Percentiles rank a stretch among this genome's conserved stretches.
Evolutionary conservation across 1,140 invertebrate genomes (phyloP).

Genomic region (Papilio dardanus): DNA sequence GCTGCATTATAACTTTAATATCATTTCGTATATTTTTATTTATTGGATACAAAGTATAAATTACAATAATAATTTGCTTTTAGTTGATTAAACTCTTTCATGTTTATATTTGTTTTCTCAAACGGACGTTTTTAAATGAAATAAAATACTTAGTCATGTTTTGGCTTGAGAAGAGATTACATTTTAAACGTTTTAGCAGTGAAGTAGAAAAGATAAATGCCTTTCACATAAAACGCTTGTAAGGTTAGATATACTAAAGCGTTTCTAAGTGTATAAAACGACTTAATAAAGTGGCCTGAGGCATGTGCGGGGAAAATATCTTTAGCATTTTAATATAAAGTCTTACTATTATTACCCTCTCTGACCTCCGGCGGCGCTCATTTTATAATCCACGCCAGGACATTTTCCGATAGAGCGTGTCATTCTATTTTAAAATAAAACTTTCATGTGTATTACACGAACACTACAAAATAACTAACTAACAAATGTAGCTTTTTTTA

Average conservation of each 20-base stretch:
- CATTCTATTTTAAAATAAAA: not conserved
- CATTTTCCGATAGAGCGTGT: not conserved
- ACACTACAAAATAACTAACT: not conserved
- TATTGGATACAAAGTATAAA: not conserved
- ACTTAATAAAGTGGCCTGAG: slow-evolving; percentile 12
- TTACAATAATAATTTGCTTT: not conserved
- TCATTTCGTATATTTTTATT: not conserved
- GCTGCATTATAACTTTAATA: not conserved
- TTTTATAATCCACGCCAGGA: slow-evolving; percentile 15
- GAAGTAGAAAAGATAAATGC: not conserved
- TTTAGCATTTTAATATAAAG: slow-evolving; percentile 12
- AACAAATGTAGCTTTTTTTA: no score
- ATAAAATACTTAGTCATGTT: not conserved
- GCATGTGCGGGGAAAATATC: not conserved
- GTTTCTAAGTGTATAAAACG: slow-evolving; percentile 1
- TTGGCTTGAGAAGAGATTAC: not conserved
- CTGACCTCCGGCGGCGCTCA: not conserved
- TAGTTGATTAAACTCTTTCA: no score
- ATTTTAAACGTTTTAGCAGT: not conserved
- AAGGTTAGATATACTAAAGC: not conserved
- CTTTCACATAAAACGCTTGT: not conserved
- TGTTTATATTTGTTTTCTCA: not conserved
- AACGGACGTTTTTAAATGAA: not conserved
- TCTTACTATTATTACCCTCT: not conserved
- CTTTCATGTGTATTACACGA: not conserved